Percentiles rank a stretch among this genome's conserved stretches.
These are phyloP conservation scores for Lepilemur septentrionalis DNA, from an alignment of 2,797 vertebrate genomes.

Conservation along the genomic window DNA sequence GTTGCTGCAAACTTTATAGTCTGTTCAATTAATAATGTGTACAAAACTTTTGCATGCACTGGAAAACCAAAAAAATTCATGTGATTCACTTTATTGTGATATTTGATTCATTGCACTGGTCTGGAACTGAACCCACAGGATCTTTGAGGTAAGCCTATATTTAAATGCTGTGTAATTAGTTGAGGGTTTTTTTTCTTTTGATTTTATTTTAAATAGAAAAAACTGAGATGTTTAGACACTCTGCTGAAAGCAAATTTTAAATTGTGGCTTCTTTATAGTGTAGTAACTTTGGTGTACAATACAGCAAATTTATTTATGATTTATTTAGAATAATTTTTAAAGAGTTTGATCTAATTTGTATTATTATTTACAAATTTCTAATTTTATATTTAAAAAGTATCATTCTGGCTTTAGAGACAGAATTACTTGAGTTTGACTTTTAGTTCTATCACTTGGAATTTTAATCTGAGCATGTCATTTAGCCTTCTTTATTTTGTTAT, in stretches of 20 bases:
- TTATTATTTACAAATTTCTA: not conserved
- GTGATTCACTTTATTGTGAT: not conserved
- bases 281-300: not conserved
- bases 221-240: not conserved
- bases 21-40: not conserved
- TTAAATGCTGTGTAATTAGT: not conserved
- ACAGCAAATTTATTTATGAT: not conserved
- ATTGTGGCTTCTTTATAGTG: not conserved
- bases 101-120: not conserved
- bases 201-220: not conserved
- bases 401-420: not conserved
- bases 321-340: not conserved
- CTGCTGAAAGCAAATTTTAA: not conserved
- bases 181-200: not conserved
- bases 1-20: not conserved
- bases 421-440: not conserved
- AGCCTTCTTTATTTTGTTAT: not conserved
- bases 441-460: not conserved
- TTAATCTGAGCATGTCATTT: not conserved
- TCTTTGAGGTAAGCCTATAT: not conserved
- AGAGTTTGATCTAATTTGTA: not conserved
- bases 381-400: not conserved
- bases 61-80: not conserved
- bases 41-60: not conserved
- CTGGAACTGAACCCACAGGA: not conserved